Conservation (phyloP, 2,113 vertebrate species). For the Promerops cafer region DNA sequence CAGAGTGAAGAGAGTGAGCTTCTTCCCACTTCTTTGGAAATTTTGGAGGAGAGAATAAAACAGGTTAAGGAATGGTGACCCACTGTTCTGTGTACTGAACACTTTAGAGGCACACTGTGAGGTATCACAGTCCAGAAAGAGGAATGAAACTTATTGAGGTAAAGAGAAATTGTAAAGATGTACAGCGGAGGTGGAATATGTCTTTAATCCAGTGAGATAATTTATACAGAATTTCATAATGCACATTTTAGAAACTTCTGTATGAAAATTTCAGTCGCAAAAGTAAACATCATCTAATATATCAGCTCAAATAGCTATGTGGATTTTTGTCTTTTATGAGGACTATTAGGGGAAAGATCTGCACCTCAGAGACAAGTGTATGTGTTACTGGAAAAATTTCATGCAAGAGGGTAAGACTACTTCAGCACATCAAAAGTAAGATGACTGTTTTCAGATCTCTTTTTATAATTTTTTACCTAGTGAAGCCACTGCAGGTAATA, state of each 20-base stretch:
- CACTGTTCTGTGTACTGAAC: neutral
- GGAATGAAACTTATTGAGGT: neutral
- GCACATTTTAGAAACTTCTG: neutral
- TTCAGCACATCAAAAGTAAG: neutral
- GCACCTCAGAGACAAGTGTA: neutral
- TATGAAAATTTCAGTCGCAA: neutral
- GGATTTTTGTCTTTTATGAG: neutral
- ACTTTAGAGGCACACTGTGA: neutral
- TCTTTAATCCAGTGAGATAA: neutral
- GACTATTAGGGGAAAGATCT: neutral
- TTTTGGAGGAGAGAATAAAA: neutral
- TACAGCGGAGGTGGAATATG: neutral
- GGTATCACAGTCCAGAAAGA: neutral
- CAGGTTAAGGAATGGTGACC: neutral
- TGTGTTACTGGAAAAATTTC: neutral
- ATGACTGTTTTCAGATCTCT: neutral
- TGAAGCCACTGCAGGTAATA: neutral
- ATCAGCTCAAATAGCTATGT: neutral
- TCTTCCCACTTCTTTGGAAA: neutral
- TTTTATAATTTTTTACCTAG: neutral
- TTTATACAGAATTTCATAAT: neutral
- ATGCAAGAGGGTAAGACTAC: neutral
- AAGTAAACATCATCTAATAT: neutral
- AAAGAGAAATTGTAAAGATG: neutral
- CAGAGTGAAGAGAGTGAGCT: neutral